Base-by-base conservation (phyloP, 2,888 invertebrate species). In the Nineta flava region DNA sequence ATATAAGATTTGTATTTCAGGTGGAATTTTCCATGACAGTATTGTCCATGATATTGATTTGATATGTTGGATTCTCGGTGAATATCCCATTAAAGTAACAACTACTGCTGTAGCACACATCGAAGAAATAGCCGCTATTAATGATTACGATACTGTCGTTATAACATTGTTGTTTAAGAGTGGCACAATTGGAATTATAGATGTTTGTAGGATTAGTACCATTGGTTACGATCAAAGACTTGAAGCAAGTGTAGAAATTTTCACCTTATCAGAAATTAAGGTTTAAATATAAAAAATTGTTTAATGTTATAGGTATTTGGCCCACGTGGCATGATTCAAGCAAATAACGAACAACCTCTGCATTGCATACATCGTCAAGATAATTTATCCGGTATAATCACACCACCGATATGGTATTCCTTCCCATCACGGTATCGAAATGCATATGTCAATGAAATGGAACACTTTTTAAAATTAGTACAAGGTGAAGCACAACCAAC, bases 161-260 rank as follows among this genome's bases (percentile, higher is more conserved):
- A 75, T 74, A 47, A 63, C 73, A 3, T 62, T 82, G 35, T 73
- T 75, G 43, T 83, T 77, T 60, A 73, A 76, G 0, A 76, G 76
- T 40, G 81, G 81, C 2, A 71, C 76, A 2, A 61, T 82, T 19
- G 79, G 71, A 4, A 67, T 75, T 47, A 75, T 80, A 43, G 81
- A 83, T 60, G 65, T 78, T 50, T 77, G 77, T 55, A 68, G 82
- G 31, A 74, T 71, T 60, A 73, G 76, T 32, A 64, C 65, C 10
- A 81, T 77, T 57, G 82, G 83, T 1, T 82, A 82, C 56, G 83
- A 83, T 54, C 81, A 81, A 61, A 69, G 83, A 53, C 59, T 81
- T 0, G 83, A 83, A 66, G 60, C 58, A 51, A 42, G 47, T 43
- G 7, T n/a, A 68, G 35, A 17, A 26, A 35, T 43, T 16, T 12